A percentile compares a stretch with the other conserved stretches of the same genome.
These are phyloP conservation scores for Lophius americanus DNA, from an alignment of 2,797 vertebrate genomes.

Conservation along the genomic window DNA sequence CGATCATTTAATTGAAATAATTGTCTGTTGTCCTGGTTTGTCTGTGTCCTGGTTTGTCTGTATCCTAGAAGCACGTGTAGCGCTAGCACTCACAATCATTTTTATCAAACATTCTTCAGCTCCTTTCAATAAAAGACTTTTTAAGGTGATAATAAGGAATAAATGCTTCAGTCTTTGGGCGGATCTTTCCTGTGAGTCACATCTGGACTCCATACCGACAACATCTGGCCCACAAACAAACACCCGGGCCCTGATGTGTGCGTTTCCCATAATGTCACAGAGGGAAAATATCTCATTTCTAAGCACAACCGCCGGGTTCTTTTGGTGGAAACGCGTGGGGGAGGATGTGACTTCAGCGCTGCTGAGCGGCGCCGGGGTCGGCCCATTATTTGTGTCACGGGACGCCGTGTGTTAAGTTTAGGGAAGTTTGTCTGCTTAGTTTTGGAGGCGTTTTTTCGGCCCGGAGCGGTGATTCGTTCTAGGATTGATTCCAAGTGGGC, in stretches of 20 bases:
- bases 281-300: constrained; percentile 24
- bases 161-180: not conserved
- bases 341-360: not conserved
- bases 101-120: too few relatives aligned
- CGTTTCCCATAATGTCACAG: constrained; percentile 34
- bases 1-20: not conserved
- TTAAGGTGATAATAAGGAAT: not conserved
- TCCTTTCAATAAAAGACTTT: not conserved
- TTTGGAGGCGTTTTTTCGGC: constrained; percentile 17
- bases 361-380: not conserved
- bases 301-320: constrained; percentile 31
- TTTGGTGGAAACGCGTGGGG: constrained; percentile 22
- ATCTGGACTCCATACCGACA: constrained; percentile 22
- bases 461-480: constrained; percentile 44
- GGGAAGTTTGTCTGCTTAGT: constrained; percentile 43
- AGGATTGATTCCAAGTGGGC: constrained; percentile 22
- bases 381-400: constrained; percentile 13
- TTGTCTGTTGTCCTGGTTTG: too few relatives aligned
- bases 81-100: too few relatives aligned
- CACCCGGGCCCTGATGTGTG: not conserved
- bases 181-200: not conserved
- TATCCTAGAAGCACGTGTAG: too few relatives aligned
- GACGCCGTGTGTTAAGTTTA: constrained; percentile 36
- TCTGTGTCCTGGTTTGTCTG: too few relatives aligned
- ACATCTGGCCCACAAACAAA: constrained; percentile 43